These are phyloP conservation scores for Struthidea cinerea DNA, from an alignment of 2,113 vertebrate genomes.

Conservation along the genomic window DNA sequence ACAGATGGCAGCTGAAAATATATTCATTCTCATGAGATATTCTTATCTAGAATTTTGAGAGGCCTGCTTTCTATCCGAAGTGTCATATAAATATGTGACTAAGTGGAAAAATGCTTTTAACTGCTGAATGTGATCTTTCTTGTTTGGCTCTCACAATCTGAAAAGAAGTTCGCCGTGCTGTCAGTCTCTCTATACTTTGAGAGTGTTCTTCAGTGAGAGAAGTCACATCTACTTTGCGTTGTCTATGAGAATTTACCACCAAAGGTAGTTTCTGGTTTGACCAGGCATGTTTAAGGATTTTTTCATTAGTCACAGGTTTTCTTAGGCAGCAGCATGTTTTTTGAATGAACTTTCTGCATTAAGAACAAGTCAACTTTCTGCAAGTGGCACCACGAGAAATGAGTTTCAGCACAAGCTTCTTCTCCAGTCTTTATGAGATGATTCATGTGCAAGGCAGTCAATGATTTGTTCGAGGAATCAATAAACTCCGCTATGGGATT, in stretches of 20 bases:
- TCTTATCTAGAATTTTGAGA: neutral
- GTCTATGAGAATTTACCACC: neutral
- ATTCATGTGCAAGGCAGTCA: neutral
- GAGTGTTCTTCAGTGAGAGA: neutral
- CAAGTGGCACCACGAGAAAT: neutral
- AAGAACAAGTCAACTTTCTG: neutral
- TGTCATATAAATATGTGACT: neutral
- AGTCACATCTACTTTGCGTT: neutral
- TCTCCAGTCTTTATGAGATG: neutral
- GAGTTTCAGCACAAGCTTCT: neutral
- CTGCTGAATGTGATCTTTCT: neutral
- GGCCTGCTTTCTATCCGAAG: neutral
- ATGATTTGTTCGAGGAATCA: neutral
- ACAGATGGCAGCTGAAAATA: constrained; percentile 46
- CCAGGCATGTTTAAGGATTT: neutral
- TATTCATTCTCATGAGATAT: constrained; percentile 7
- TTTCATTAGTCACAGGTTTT: neutral
- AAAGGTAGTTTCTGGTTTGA: neutral
- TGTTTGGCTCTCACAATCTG: neutral
- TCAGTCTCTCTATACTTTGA: neutral
- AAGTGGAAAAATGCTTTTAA: neutral
- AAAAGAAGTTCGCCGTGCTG: neutral
- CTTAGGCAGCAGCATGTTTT: neutral
- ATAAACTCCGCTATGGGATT: neutral
- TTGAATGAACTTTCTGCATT: neutral